Conservation (phyloP, 2,888 invertebrate species). For the Malthinus seriepunctatus region DNA sequence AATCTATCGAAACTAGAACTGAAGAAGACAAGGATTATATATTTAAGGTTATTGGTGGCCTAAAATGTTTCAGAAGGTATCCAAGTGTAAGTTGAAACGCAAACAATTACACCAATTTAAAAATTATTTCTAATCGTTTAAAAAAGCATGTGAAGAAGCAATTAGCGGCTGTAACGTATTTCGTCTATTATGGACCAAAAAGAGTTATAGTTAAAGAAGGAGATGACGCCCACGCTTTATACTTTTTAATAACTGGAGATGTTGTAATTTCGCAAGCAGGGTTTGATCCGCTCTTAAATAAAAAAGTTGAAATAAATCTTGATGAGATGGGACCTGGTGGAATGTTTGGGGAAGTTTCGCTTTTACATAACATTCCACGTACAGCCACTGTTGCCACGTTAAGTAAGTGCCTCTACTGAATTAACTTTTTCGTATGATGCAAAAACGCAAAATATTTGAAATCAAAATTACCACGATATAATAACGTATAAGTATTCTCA, state of each 20-base stretch:
- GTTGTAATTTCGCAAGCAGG: constrained; percentile 57
- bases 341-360: constrained; percentile 69
- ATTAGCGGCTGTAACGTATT: constrained; percentile 64
- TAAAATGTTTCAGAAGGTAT: constrained; percentile 65
- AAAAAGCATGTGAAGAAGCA: constrained; percentile 64
- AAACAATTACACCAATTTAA: no score
- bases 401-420: background rate
- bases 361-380: constrained; percentile 64
- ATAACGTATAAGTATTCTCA: no score
- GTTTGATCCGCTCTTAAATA: constrained; percentile 58
- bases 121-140: constrained; percentile 11
- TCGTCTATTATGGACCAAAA: constrained; percentile 62
- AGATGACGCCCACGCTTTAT: constrained; percentile 62
- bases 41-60: constrained; percentile 60
- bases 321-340: constrained; percentile 62
- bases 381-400: constrained; percentile 39
- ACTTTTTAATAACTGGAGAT: constrained; percentile 68
- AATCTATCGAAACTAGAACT: constrained; percentile 59
- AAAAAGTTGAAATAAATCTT: constrained; percentile 55
- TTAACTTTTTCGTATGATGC: no score
- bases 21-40: constrained; percentile 64
- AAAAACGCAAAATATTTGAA: no score
- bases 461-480: no score
- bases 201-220: constrained; percentile 65
- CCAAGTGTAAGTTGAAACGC: constrained; percentile 61